These are phyloP conservation scores for Apostichopus leukothele DNA, from an alignment of 53 echinoderm and acorn worm genomes.

Conservation along the genomic window DNA sequence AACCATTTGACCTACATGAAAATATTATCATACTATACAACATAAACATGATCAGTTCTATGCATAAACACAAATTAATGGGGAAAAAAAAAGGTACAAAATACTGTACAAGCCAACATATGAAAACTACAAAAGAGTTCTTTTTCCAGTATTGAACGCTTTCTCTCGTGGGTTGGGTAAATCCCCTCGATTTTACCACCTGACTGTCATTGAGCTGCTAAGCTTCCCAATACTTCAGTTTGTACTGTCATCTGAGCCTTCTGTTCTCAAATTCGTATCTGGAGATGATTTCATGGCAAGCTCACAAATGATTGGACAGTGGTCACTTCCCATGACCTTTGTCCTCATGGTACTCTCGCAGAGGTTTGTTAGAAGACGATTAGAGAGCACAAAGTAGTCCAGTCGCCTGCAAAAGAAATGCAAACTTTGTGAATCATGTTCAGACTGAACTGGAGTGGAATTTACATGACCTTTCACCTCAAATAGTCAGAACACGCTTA, in stretches of 20 bases:
- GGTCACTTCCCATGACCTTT: constrained; percentile 85
- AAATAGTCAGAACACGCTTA: not conserved
- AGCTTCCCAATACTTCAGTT: too few relatives aligned
- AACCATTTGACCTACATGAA: too few relatives aligned
- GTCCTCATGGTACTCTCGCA: constrained; percentile 80
- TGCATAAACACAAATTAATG: too few relatives aligned
- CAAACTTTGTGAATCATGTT: not conserved
- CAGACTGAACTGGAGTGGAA: not conserved
- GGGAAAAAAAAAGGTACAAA: too few relatives aligned
- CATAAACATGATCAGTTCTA: too few relatives aligned
- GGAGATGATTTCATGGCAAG: constrained; percentile 63
- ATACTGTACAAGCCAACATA: too few relatives aligned
- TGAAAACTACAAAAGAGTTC: too few relatives aligned
- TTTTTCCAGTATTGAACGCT: too few relatives aligned
- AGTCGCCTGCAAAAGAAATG: constrained; percentile 69
- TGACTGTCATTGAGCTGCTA: too few relatives aligned
- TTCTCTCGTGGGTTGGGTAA: too few relatives aligned
- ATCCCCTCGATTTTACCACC: too few relatives aligned
- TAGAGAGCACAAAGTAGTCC: constrained; percentile 88
- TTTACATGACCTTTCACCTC: not conserved
- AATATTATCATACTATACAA: too few relatives aligned
- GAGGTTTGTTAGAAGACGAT: constrained; percentile 77
- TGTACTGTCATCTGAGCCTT: not conserved
- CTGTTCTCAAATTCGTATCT: not conserved
- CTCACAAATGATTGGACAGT: constrained; percentile 75